Percentiles rank a stretch among this genome's conserved stretches.
These are phyloP conservation scores for Artemisiospiza belli DNA, from an alignment of 2,113 vertebrate genomes.

Conservation along the genomic window DNA sequence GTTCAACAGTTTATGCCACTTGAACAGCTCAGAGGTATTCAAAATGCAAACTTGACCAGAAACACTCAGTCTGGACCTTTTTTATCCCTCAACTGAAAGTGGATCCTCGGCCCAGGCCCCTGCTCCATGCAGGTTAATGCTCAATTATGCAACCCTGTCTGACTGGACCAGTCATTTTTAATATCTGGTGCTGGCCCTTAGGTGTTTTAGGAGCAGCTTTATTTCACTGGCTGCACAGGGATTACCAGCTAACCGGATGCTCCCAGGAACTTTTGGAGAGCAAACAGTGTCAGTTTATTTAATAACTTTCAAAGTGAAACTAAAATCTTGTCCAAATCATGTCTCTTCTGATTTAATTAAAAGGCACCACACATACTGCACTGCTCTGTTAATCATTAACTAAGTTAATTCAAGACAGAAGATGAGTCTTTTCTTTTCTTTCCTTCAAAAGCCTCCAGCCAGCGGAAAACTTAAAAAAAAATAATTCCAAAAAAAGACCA, in stretches of 20 bases:
- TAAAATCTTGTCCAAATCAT: slow-evolving; percentile 70
- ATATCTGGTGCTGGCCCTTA: background rate
- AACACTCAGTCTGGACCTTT: background rate
- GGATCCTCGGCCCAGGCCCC: background rate
- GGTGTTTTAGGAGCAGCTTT: slow-evolving; percentile 18
- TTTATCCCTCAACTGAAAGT: background rate
- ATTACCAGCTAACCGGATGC: slow-evolving; percentile 44
- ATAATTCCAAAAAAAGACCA: background rate
- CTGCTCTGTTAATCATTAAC: slow-evolving; percentile 67
- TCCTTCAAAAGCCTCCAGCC: slow-evolving; percentile 37
- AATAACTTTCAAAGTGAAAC: slow-evolving; percentile 73
- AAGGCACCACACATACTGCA: slow-evolving; percentile 58
- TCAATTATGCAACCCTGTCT: background rate
- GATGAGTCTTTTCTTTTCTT: slow-evolving; percentile 35
- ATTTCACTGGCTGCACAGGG: slow-evolving; percentile 39
- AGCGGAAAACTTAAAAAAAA: slow-evolving; percentile 21
- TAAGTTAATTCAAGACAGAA: slow-evolving; percentile 64
- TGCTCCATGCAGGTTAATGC: background rate
- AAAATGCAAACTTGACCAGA: background rate
- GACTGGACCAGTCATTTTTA: background rate
- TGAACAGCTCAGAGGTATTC: background rate
- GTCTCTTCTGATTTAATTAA: slow-evolving; percentile 71
- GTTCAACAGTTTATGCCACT: background rate
- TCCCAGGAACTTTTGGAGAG: slow-evolving; percentile 48
- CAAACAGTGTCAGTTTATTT: slow-evolving; percentile 67